These are phyloP conservation scores for Dendrophyllia cribrosa DNA, from an alignment of 64 coral and sea anemone genomes.

Conservation along the genomic window DNA sequence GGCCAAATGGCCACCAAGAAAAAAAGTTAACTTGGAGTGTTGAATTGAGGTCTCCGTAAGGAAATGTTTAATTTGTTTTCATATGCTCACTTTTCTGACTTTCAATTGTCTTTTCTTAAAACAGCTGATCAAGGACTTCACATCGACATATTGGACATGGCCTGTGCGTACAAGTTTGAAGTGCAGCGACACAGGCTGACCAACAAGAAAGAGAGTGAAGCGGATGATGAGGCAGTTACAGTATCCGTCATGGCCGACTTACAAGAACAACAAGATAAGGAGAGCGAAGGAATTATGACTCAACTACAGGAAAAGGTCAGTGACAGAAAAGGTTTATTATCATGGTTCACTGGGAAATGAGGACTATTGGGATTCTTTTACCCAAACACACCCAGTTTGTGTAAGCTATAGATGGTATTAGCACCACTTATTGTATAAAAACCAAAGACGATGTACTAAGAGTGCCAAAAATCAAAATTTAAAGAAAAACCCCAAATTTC, in stretches of 20 bases:
- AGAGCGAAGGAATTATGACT: conserved; percentile 77
- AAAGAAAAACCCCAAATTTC: too few relatives aligned
- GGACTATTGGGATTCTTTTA: not conserved
- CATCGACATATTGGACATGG: conserved; percentile 94
- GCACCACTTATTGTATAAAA: too few relatives aligned
- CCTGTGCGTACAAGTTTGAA: conserved; percentile 84
- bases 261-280: conserved; percentile 84
- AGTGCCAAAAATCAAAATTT: too few relatives aligned
- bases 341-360: too few relatives aligned
- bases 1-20: too few relatives aligned
- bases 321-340: not conserved
- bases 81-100: not conserved
- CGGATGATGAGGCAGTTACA: conserved; percentile 73
- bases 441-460: too few relatives aligned
- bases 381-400: too few relatives aligned
- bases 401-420: too few relatives aligned
- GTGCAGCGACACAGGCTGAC: conserved; percentile 66
- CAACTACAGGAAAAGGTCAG: conserved; percentile 90
- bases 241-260: conserved; percentile 83
- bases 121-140: conserved; percentile 91
- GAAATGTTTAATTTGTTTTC: too few relatives aligned
- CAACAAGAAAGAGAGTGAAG: conserved; percentile 51
- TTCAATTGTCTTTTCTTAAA: not conserved
- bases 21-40: too few relatives aligned
- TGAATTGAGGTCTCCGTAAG: too few relatives aligned